Evolutionary conservation across 2,113 vertebrate species (phyloP), one percentile per base, ranked within the genome.

Genomic region (Lipophrys pholis): DNA sequence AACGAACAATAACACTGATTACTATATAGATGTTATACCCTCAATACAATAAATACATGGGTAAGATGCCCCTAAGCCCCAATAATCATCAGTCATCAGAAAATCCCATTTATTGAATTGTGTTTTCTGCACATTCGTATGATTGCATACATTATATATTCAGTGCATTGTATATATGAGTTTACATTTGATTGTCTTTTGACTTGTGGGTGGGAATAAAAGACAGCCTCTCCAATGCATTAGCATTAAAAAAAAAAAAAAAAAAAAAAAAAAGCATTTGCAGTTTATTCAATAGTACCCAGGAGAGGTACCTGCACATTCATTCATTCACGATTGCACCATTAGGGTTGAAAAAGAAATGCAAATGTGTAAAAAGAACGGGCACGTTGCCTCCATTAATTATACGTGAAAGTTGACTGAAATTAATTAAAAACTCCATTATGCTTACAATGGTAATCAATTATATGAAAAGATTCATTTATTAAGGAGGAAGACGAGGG

Each of bases 351-450:
- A 73, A 80, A 77, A 77, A 79, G 60, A 84, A 88, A 90, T 72
- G 80, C 58, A 68, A 72, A 75, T 77, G 58, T 56, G 16, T 38
- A 36, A 65, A 80, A 82, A 65, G 55, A 82, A 86, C 52, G 51
- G 38, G 71, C 56, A 40, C 50, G 54, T 78, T 73, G 43, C 52
- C 58, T 78, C 63, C 21, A 62, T 90, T 90, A 89, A 89, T 83
- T 89, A 68, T 56, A 82, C 74, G 53, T 48, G 46, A 71, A 87
- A 78, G 79, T 80, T 80, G 78, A 81, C 64, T 83, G 75, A 87
- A 87, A 84, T 73, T 93, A 91, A 94, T 93, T 91, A 91, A 90
- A 92, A 93, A 91, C 83, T 21, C 66, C 82, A 94, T 92, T 93
- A 90, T 62, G 56, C 74, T 67, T 87, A 91, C 86, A 93, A 92